Conservation (phyloP, 2,113 vertebrate genomes). For the Nesogale talazaci region DNA sequence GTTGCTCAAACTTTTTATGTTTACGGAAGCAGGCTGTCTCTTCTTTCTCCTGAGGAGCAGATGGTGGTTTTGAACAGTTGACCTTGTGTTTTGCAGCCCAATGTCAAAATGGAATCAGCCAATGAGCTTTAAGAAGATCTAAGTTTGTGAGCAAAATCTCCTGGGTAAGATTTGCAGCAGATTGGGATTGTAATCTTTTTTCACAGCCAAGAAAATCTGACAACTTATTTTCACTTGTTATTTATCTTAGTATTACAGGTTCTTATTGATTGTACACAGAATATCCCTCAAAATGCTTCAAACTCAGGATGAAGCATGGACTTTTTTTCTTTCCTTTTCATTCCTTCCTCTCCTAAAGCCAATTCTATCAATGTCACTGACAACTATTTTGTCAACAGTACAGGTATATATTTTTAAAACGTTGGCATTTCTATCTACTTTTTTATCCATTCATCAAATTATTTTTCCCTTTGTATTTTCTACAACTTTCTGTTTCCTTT, state of each 20-base stretch:
- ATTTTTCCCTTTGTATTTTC: constrained; percentile 15
- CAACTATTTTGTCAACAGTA: constrained; percentile 31
- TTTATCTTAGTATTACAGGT: constrained; percentile 38
- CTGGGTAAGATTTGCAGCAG: constrained; percentile 25
- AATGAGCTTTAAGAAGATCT: constrained; percentile 13
- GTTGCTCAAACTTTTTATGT: too few relatives aligned
- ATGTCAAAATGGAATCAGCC: constrained; percentile 1
- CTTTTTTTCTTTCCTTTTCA: background rate
- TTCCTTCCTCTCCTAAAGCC: background rate
- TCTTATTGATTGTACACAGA: constrained; percentile 37
- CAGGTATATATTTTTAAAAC: background rate
- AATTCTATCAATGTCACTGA: constrained; percentile 15
- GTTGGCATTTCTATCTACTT: constrained; percentile 51
- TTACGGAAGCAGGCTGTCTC: too few relatives aligned
- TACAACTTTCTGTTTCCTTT: background rate
- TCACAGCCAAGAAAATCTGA: constrained; percentile 33
- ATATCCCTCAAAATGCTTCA: constrained; percentile 28
- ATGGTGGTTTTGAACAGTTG: too few relatives aligned
- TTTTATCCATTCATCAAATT: background rate
- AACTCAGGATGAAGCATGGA: background rate
- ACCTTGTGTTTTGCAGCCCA: too few relatives aligned
- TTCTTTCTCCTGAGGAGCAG: too few relatives aligned
- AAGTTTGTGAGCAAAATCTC: constrained; percentile 33
- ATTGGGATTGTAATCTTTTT: constrained; percentile 10
- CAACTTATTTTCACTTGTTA: background rate